Base-by-base conservation (phyloP, 1,140 invertebrate species). In the Philotrypesis tridentata region DNA sequence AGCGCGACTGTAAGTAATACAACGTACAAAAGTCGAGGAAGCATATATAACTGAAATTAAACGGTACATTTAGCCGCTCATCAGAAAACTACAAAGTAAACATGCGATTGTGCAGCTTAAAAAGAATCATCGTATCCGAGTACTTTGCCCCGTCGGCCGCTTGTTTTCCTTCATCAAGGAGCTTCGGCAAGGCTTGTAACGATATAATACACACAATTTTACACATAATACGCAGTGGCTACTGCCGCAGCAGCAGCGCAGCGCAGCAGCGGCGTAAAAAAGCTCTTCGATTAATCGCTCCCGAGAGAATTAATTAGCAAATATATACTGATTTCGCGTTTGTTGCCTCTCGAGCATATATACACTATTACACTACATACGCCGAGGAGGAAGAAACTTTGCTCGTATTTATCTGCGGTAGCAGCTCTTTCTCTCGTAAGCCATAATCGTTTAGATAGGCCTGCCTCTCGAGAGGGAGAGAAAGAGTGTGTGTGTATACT, bases 361-460 rank as follows among this genome's bases (percentile, higher is more conserved):
- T 63, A 63, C 21, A 12, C 23, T 29, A 25, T 27, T 29, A 63
- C 25, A 63, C 61, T n/a, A 63, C n/a, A 25, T 12, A 17, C 61
- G 23, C 0, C 5, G 63, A 67, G 27, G 29, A 70, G 31, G 70
- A 72, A 80, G 65, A 65, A 80, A 80, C 77, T 71, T 79, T 70
- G 29, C 48, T 70, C 70, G 61, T 29, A 71, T 79, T 55, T 70
- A 79, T 79, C 65, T 72, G 14, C 0, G 17, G 12, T 71, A 71
- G 21, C 31, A 17, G n/a, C 31, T 72, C 67, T 21, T 31, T 48
- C 78, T 70, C 68, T 70, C 78, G 79, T 73, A 65, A 80, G 67
- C 71, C 70, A 73, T 80, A 80, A 80, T 73, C 70, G 70, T 80
- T 80, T 72, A 80, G 78, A 80, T 80, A 80, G 33, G 4, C 9